Conservation (phyloP, 2,888 invertebrate species). For the Eilema caniola region DNA sequence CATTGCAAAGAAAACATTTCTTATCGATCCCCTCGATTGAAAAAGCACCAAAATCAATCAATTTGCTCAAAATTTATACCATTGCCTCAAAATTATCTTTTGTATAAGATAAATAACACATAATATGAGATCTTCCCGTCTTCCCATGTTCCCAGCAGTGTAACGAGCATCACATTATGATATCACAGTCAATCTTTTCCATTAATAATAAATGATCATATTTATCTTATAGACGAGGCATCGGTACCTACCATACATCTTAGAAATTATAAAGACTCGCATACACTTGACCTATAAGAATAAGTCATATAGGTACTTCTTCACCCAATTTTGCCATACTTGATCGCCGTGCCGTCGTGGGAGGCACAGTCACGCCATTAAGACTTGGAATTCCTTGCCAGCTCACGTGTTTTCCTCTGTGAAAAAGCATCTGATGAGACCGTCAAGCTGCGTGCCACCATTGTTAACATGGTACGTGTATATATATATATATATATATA, state of each 20-base stretch:
- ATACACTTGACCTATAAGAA: conserved; percentile 25
- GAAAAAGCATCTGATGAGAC: no score
- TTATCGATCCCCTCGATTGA: no score
- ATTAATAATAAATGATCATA: conserved; percentile 67
- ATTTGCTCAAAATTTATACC: background rate
- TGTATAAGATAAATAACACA: conserved; percentile 19
- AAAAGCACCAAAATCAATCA: background rate
- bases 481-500: no score
- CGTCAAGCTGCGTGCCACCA: no score
- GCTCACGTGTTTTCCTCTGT: no score
- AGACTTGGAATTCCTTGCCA: no score
- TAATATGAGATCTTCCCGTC: conserved; percentile 24
- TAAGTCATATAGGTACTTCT: no score
- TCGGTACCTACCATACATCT: conserved; percentile 56
- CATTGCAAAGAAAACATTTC: no score
- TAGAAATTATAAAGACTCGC: conserved; percentile 44
- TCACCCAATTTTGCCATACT: no score
- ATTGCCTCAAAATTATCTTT: background rate
- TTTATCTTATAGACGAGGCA: conserved; percentile 58
- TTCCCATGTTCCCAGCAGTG: conserved; percentile 2
- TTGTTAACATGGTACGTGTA: no score
- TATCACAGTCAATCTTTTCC: conserved; percentile 42
- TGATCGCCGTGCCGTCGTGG: no score
- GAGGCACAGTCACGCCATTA: no score
- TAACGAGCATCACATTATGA: conserved; percentile 38